Conservation (phyloP, 2,888 invertebrate genomes). For the Mesoligia furuncula region DNA sequence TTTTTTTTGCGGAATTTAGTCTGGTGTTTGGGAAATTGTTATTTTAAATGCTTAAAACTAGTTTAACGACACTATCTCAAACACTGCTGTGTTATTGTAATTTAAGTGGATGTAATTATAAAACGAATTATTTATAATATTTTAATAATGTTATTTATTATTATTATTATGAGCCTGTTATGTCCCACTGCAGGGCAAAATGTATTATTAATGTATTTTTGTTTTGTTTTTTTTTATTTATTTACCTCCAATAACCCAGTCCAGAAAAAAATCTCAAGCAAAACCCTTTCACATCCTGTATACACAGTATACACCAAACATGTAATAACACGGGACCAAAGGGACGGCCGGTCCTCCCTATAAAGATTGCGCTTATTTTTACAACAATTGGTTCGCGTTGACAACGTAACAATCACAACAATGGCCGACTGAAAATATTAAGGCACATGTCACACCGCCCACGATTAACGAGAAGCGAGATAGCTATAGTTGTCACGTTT, state of each 20-base stretch:
- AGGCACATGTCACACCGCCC: too few relatives aligned
- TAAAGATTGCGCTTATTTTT: conserved; percentile 47
- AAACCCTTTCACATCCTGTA: conserved; percentile 17
- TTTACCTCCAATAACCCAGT: neutral
- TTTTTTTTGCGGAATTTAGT: neutral
- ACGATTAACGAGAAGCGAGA: neutral
- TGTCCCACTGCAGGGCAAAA: too few relatives aligned
- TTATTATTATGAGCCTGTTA: too few relatives aligned
- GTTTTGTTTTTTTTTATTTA: too few relatives aligned
- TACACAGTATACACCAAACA: too few relatives aligned
- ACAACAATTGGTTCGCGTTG: conserved; percentile 46
- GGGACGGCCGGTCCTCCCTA: conserved; percentile 4
- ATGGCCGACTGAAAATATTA: conserved; percentile 13
- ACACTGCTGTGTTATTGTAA: too few relatives aligned
- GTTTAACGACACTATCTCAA: too few relatives aligned
- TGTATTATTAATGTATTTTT: too few relatives aligned
- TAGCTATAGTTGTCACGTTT: too few relatives aligned
- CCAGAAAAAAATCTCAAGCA: neutral
- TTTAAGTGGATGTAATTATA: neutral
- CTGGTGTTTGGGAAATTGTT: too few relatives aligned
- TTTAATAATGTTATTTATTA: too few relatives aligned
- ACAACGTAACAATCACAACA: conserved; percentile 37
- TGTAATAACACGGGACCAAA: conserved; percentile 6
- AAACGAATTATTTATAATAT: neutral
- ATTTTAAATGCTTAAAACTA: too few relatives aligned